Conservation (phyloP, 1,140 invertebrate species). For the Calosoma granatense region DNA sequence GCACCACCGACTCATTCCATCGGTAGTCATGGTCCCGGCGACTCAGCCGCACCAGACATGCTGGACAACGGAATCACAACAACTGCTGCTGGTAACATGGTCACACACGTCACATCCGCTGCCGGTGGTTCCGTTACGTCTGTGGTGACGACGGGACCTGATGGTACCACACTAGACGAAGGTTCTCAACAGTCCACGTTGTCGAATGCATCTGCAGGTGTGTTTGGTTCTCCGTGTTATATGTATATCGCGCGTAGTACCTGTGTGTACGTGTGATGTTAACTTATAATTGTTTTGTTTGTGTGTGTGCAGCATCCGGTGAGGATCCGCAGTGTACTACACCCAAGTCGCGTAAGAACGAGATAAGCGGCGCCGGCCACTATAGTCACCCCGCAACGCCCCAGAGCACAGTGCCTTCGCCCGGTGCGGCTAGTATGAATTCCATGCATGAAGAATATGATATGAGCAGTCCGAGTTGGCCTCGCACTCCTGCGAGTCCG, state of each 20-base stretch:
- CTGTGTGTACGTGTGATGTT: neutral
- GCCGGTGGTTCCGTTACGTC: slow-evolving; percentile 60
- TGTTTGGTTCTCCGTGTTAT: slow-evolving; percentile 25
- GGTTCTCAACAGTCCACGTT: slow-evolving; percentile 85
- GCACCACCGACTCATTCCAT: slow-evolving; percentile 29
- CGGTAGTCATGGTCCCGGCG: slow-evolving; percentile 31
- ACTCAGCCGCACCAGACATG: slow-evolving; percentile 38
- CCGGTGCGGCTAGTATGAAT: slow-evolving; percentile 69
- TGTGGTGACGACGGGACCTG: slow-evolving; percentile 76
- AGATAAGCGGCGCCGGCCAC: slow-evolving; percentile 41
- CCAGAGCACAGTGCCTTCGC: slow-evolving; percentile 63
- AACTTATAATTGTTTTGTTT: neutral
- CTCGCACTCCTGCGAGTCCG: slow-evolving; percentile 80
- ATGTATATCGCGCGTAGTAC: neutral
- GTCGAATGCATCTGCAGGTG: slow-evolving; percentile 80
- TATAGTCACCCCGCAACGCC: slow-evolving; percentile 63
- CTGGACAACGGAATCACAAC: slow-evolving; percentile 49
- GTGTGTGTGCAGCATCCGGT: slow-evolving; percentile 66
- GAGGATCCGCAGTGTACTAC: slow-evolving; percentile 69
- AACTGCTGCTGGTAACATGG: slow-evolving; percentile 38
- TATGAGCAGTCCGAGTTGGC: slow-evolving; percentile 76
- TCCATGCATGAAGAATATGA: slow-evolving; percentile 87
- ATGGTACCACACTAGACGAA: slow-evolving; percentile 77
- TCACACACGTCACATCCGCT: slow-evolving; percentile 27
- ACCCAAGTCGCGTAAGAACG: slow-evolving; percentile 64